phyloP scores from a whole-genome alignment of 2,797 vertebrate species.

The Spea hammondii region DNA sequence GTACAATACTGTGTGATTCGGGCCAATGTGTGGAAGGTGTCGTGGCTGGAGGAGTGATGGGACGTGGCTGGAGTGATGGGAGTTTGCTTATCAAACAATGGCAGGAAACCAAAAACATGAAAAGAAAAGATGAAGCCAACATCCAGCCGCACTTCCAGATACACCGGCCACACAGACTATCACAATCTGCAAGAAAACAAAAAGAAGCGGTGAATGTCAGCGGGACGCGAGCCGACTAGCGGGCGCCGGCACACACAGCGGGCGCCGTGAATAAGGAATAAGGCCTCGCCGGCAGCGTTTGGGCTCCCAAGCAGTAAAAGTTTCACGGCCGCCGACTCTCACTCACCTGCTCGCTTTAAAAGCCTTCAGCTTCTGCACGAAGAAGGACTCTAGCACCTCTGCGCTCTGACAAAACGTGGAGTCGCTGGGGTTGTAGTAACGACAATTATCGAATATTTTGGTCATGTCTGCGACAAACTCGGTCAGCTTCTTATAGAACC shows the following conservation, averaged over 20 bases:
- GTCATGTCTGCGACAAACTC: constrained; percentile 98
- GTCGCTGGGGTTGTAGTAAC: constrained; percentile 97
- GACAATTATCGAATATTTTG: constrained; percentile 99
- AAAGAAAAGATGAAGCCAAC: constrained; percentile 61
- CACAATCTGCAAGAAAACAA: constrained; percentile 93
- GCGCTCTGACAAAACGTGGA: constrained; percentile 96
- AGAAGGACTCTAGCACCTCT: constrained; percentile 94
- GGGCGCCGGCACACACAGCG: constrained; percentile 41
- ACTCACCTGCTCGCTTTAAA: constrained; percentile 98
- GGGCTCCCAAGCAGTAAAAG: not conserved
- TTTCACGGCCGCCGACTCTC: too few species aligned
- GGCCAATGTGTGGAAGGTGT: constrained; percentile 18
- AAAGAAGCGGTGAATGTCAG: constrained; percentile 79
- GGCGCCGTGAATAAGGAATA: not conserved
- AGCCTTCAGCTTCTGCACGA: constrained; percentile 97
- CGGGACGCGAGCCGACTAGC: not conserved
- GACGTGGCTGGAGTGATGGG: constrained; percentile 45
- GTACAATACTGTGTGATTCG: constrained; percentile 17
- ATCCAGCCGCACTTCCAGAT: constrained; percentile 87
- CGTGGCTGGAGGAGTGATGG: constrained; percentile 59
- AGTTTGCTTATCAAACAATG: constrained; percentile 67
- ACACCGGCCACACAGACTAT: constrained; percentile 87
- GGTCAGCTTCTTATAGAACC: constrained; percentile 90
- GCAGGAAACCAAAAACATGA: constrained; percentile 60
- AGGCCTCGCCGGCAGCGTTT: too few species aligned